Percentiles rank a stretch among this genome's conserved stretches.
These are phyloP conservation scores for Mus spicilegus DNA, from an alignment of 2,113 vertebrate species.

Conservation along the genomic window DNA sequence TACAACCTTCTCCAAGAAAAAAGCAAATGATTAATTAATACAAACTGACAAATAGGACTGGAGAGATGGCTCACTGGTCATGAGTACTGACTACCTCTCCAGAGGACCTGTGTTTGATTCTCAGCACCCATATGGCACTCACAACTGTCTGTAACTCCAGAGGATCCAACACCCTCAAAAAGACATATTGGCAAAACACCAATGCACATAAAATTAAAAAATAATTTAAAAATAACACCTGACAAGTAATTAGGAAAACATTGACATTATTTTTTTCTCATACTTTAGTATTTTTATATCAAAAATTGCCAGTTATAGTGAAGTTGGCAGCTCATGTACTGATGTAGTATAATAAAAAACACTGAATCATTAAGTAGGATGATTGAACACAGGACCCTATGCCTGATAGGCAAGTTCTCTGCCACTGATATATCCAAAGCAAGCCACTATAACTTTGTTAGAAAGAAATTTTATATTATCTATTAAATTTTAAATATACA, in stretches of 20 bases:
- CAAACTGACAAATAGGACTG: neutral
- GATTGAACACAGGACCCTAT: neutral
- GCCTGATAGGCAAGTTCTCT: neutral
- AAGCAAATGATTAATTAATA: neutral
- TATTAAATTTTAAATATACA: conserved; percentile 2
- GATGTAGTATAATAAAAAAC: neutral
- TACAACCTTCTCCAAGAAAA: neutral
- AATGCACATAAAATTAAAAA: neutral
- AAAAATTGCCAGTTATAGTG: neutral
- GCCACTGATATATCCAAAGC: neutral
- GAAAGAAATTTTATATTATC: conserved; percentile 29
- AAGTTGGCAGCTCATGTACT: conserved; percentile 25
- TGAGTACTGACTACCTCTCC: neutral
- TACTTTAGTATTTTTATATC: neutral
- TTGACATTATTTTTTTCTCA: neutral
- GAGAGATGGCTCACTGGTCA: neutral
- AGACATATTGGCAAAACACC: neutral
- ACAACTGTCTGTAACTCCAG: neutral
- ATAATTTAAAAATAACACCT: neutral
- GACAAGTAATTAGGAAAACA: neutral
- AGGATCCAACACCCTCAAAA: neutral
- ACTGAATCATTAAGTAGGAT: neutral
- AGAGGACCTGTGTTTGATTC: neutral
- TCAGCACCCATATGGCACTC: neutral
- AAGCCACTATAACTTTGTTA: neutral